Evolutionary conservation across 2,888 invertebrate genomes (phyloP), one percentile per base, ranked within the genome.

Genomic region (Melanostoma scalare): DNA sequence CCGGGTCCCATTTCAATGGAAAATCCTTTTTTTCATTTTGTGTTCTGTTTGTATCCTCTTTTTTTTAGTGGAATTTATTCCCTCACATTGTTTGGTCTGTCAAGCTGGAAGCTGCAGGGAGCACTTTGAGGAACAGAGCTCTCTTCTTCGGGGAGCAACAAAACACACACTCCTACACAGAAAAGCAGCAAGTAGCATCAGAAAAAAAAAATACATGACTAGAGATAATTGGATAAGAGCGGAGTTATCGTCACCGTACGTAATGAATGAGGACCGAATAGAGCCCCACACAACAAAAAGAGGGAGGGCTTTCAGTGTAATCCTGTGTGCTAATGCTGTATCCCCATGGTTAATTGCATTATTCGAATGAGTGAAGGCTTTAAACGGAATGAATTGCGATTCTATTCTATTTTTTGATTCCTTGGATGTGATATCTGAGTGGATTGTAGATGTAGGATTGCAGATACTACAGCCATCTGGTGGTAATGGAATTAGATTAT

Each of bases 281-380:
- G 42, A 55, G 63, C 50, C 38, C 61, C 58, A 65, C 69, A 33
- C 38, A 20, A 20, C 58, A 50, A 42, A 40, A 20, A 56, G 35
- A 38, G 36, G 60, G 31, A 79, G 75, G 20, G 79, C 69, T 71
- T 79, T 71, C 73, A 61, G 69, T 75, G 65, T 84, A 84, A 84
- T 84, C 79, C 79, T 69, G 80, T 65, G 63, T 75, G 79, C 79
- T 84, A 65, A 84, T 79, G 75, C 71, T 65, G 74, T 74, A 75
- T 79, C 80, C 80, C 72, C 75, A 85, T 85, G 85, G 85, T 80
- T 85, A 85, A 85, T 85, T 85, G 85, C 85, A 85, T 85, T 85
- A 85, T 80, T 80, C 85, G 85, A 85, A 85, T 85, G 85, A 85
- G 85, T 80, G 75, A 85, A 85, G 75, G 85, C 75, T 75, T 80